Conservation (phyloP, 2,888 invertebrate species). For the Machimus rusticus region DNA sequence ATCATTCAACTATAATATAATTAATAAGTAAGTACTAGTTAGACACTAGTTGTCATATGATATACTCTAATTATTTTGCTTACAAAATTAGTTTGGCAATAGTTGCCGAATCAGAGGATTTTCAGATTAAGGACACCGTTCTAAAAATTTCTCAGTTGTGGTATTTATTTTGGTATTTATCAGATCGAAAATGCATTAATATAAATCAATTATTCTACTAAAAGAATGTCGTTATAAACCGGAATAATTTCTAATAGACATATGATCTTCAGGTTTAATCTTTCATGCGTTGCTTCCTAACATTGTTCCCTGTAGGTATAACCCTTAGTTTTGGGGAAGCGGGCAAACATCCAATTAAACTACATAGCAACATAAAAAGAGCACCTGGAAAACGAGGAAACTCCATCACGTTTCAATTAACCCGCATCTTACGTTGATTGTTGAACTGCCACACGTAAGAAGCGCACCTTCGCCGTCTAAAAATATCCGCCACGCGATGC, state of each 20-base stretch:
- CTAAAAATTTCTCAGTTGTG: too few species aligned
- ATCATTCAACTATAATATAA: too few species aligned
- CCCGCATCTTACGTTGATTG: neutral
- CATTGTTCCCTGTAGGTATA: neutral
- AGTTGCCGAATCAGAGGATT: too few species aligned
- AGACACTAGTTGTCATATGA: too few species aligned
- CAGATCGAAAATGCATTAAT: too few species aligned
- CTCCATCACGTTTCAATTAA: neutral
- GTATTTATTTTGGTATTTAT: too few species aligned
- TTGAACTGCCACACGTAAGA: neutral
- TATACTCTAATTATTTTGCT: too few species aligned
- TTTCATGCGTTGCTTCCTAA: neutral
- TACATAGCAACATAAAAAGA: neutral
- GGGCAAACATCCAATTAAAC: neutral
- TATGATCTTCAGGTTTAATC: neutral
- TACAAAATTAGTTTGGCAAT: too few species aligned
- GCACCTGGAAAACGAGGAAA: neutral
- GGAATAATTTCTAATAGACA: neutral
- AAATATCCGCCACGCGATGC: neutral
- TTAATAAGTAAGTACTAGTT: too few species aligned
- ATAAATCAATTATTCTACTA: too few species aligned
- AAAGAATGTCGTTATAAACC: too few species aligned
- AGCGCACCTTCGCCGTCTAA: neutral
- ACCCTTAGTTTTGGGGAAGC: neutral
- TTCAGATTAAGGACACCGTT: too few species aligned